phyloP scores from a whole-genome alignment of 1,140 invertebrate species.

The Triops longicaudatus region DNA sequence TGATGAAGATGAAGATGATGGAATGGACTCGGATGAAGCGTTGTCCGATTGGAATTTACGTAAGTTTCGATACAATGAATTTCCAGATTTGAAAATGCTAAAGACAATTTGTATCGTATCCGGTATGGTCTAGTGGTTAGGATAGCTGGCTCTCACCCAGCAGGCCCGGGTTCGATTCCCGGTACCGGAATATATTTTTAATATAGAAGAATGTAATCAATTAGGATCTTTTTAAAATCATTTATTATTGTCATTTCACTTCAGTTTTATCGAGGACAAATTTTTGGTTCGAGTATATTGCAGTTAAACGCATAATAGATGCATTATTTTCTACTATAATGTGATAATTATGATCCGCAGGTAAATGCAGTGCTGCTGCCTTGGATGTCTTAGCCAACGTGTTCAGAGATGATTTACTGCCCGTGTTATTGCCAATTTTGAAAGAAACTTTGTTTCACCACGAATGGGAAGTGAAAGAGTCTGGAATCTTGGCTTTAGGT shows the following conservation, averaged over 20 bases:
- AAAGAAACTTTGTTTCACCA: slow-evolving; percentile 93
- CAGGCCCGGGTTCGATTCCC: slow-evolving; percentile 13
- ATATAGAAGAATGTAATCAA: no score
- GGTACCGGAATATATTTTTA: slow-evolving; percentile 9
- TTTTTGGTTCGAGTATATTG: no score
- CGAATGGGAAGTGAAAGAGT: slow-evolving; percentile 95
- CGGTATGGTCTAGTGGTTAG: slow-evolving; percentile 14
- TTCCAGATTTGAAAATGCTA: background rate
- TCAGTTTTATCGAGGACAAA: no score
- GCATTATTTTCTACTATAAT: background rate
- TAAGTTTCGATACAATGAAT: slow-evolving; percentile 33
- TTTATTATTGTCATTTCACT: no score
- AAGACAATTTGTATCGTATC: background rate
- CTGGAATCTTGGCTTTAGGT: slow-evolving; percentile 87
- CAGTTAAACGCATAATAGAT: no score
- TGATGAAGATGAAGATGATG: slow-evolving; percentile 69
- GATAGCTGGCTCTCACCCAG: slow-evolving; percentile 13
- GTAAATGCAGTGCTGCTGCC: slow-evolving; percentile 96
- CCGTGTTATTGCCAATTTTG: slow-evolving; percentile 87
- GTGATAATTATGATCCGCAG: slow-evolving; percentile 33
- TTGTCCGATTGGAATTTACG: slow-evolving; percentile 94
- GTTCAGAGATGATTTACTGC: slow-evolving; percentile 88
- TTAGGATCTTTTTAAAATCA: no score
- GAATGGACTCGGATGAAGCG: slow-evolving; percentile 79
- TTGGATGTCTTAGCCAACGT: slow-evolving; percentile 95